A percentile compares a stretch with the other conserved stretches of the same genome.
Conservation (phyloP, 92 coral and sea anemone species). For the Palythoa heliodiscus region DNA sequence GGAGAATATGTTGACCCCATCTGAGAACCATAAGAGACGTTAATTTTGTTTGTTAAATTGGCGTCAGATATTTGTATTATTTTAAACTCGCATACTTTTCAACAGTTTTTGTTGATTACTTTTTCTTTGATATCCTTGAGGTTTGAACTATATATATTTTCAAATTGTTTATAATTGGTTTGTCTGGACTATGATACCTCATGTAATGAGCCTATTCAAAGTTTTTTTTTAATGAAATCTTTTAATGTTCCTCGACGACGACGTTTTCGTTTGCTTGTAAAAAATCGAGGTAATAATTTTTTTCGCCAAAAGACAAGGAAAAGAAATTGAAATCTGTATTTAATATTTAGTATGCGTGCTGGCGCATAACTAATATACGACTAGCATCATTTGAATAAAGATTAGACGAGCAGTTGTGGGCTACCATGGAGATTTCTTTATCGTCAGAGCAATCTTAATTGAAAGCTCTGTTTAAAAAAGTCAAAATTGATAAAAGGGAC, state of each 20-base stretch:
- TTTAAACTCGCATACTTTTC: neutral
- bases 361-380: neutral
- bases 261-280: neutral
- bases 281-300: neutral
- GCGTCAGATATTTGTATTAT: neutral
- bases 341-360: neutral
- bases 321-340: neutral
- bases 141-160: constrained; percentile 41
- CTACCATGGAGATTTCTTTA: neutral
- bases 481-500: neutral
- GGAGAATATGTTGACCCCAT: neutral
- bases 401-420: neutral
- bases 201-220: constrained; percentile 11
- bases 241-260: neutral
- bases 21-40: neutral
- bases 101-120: neutral
- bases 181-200: neutral
- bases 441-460: neutral
- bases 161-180: constrained; percentile 1
- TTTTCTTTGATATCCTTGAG: neutral
- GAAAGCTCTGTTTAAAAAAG: neutral
- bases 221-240: neutral
- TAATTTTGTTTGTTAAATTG: neutral
- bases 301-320: neutral
- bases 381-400: neutral